A percentile compares a stretch with the other conserved stretches of the same genome.
Conservation (phyloP, 2,888 invertebrate genomes). For the Ormia ochracea region DNA sequence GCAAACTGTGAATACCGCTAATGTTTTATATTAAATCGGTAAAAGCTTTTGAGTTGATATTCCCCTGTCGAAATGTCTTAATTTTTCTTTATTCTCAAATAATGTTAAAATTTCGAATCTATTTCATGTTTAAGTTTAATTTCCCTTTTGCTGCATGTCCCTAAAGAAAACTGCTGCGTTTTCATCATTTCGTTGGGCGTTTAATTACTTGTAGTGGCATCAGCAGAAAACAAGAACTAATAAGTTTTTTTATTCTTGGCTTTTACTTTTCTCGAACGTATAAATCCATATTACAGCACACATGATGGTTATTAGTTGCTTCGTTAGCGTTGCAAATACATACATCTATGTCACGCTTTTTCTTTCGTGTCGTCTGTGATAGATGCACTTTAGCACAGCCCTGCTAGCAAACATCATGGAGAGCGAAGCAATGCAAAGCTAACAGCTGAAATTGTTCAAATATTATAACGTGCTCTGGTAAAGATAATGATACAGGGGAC, state of each 20-base stretch:
- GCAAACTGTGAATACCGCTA: too few species aligned
- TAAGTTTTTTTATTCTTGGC: constrained; percentile 4
- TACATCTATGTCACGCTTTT: background rate
- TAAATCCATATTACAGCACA: background rate
- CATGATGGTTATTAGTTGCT: background rate
- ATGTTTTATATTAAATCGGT: background rate
- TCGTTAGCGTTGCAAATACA: constrained; percentile 4
- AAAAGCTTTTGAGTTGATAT: background rate
- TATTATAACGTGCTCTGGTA: background rate
- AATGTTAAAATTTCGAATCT: background rate
- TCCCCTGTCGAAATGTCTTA: background rate
- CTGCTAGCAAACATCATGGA: background rate
- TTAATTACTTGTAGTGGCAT: constrained; percentile 50
- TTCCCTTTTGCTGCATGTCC: background rate
- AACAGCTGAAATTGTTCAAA: background rate
- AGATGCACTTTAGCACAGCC: background rate
- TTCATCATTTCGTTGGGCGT: constrained; percentile 14
- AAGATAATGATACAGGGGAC: too few species aligned
- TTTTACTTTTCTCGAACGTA: background rate
- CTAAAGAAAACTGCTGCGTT: background rate
- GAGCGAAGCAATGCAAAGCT: background rate
- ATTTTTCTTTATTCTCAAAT: background rate
- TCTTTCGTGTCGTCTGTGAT: background rate
- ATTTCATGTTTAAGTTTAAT: constrained; percentile 31
- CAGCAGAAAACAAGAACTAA: constrained; percentile 33